Evolutionary conservation across 2,888 invertebrate species (phyloP), one percentile per base, ranked within the genome.

Genomic region (Auanema freiburgensis): DNA sequence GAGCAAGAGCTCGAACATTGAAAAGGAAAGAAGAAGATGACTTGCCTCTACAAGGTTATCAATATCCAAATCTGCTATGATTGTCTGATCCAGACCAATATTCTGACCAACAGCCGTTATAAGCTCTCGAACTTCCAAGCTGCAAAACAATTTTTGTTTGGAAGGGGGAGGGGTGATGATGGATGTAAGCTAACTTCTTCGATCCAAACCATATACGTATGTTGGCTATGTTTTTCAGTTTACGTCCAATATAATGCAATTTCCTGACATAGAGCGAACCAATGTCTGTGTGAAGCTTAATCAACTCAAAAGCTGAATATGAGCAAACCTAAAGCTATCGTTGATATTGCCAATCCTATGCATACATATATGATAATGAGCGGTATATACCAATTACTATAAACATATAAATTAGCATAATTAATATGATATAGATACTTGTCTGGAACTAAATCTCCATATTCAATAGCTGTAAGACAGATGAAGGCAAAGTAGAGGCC

Each of bases 401-500:
- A 77, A 57, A 60, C 12, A 50, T 14, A 10, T 50, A 21, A 50
- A 50, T 14, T 10, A 12, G 11, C 16, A 14, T n/a, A 52, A n/a
- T 40, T n/a, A 14, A 57, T 12, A 57, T 16, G n/a, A 18, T 42
- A 2, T 1, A 12, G 1, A 42, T 40, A 77, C 77, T 72, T 77
- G 64, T 74, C 60, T 1, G 80, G 79, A 43, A 81, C 72, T 25
- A 82, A 69, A 59, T 77, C 78, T 14, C 81, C 81, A 62, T 78
- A 81, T 67, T 81, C 81, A 56, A 81, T 81, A 40, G 81, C 81
- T 8, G 81, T 82, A 43, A 81, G 71, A 61, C 81, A 82, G 12
- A 81, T 72, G 56, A 79, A 77, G 0, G 75, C 76, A 52, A 74
- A 79, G 64, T 80, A 81, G 24, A 81, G 72, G 2, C 81, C 81